Conservation (phyloP, 2,797 vertebrate genomes). For the Muscicapa striata region DNA sequence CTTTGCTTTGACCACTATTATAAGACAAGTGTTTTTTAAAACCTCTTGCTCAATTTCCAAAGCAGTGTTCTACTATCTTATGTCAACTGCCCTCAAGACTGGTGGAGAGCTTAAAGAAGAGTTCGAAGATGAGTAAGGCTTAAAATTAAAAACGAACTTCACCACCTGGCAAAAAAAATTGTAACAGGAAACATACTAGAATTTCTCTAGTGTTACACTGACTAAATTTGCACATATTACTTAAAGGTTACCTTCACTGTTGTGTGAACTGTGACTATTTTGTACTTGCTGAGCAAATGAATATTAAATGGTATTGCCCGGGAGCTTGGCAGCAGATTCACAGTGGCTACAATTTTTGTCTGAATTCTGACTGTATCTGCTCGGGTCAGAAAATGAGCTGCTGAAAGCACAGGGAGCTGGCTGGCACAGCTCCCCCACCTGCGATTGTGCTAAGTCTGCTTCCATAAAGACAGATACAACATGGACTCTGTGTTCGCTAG, state of each 20-base stretch:
- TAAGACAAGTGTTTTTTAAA: not conserved
- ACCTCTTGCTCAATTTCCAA: not conserved
- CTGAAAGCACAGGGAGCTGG: not conserved
- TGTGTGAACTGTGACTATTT: not conserved
- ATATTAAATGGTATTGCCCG: not conserved
- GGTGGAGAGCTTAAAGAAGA: not conserved
- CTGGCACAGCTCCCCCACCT: not conserved
- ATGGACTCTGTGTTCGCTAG: accelerated
- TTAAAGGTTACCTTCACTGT: not conserved
- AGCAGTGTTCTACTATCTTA: not conserved
- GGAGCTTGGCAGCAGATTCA: not conserved
- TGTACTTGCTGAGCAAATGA: not conserved
- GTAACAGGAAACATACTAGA: not conserved
- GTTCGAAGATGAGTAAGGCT: not conserved
- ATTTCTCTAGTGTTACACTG: not conserved
- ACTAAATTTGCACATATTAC: not conserved
- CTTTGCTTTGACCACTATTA: not conserved
- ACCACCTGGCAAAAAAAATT: accelerated
- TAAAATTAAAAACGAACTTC: not conserved
- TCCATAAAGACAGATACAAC: not conserved
- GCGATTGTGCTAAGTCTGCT: not conserved
- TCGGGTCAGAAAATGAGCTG: not conserved
- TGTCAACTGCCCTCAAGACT: not conserved
- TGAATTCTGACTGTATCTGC: not conserved
- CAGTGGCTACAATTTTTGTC: not conserved